Evolutionary conservation across 2,113 vertebrate species (phyloP).

Genomic region (Ctenodactylus gundi): DNA sequence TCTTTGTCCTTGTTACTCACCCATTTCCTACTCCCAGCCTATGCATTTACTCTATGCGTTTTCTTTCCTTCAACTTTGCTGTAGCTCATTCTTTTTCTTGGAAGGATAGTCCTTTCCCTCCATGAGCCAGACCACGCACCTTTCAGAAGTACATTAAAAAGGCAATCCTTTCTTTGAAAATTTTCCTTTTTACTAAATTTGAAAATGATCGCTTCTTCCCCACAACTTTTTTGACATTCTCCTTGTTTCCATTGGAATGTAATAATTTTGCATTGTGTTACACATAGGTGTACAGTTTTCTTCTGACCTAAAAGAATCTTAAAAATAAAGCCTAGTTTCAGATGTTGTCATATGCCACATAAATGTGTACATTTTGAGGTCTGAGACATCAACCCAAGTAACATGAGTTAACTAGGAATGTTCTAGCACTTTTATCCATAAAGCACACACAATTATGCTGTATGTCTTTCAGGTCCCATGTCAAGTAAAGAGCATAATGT

Average conservation of each 20-base stretch:
- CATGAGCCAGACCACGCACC: neutral
- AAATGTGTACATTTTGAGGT: neutral
- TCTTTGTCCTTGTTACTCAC: neutral
- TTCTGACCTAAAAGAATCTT: neutral
- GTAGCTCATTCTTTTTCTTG: conserved; percentile 9
- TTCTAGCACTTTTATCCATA: neutral
- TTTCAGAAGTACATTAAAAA: conserved; percentile 26
- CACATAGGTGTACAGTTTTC: neutral
- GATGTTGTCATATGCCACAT: no score
- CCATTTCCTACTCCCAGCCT: neutral
- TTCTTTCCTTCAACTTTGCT: neutral
- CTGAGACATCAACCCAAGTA: neutral
- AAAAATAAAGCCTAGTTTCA: neutral
- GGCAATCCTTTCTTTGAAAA: neutral
- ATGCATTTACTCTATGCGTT: neutral
- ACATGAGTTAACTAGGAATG: neutral
- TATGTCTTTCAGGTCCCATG: neutral
- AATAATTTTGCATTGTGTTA: neutral
- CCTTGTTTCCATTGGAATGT: neutral
- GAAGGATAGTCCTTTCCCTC: neutral
- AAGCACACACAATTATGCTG: neutral
- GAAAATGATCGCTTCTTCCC: neutral
- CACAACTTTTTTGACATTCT: neutral
- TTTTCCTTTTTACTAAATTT: neutral
- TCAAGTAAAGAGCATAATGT: neutral